A percentile compares a stretch with the other conserved stretches of the same genome.
Evolutionary conservation across 2,888 invertebrate species (phyloP).

Genomic region (Synergus laeviventris): DNA sequence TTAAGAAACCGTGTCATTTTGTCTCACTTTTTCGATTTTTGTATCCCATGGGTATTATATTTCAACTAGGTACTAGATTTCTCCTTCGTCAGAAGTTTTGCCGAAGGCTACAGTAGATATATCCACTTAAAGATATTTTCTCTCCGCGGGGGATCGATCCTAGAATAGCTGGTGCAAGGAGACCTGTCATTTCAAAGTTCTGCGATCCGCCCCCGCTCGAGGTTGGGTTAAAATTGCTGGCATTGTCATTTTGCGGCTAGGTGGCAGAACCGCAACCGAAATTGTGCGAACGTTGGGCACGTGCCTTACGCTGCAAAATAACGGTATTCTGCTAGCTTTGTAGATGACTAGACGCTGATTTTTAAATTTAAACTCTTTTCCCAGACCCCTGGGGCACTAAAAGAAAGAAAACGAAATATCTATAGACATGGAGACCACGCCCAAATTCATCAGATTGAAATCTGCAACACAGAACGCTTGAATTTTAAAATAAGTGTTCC

Average conservation of each 20-base stretch:
- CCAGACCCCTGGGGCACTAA: neutral
- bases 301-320: slow-evolving; percentile 67
- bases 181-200: slow-evolving; percentile 26
- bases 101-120: neutral
- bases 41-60: neutral
- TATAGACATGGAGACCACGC: neutral
- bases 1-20: slow-evolving; percentile 16
- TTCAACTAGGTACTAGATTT: neutral
- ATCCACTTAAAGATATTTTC: slow-evolving; percentile 1
- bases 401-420: neutral
- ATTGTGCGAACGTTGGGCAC: slow-evolving; percentile 64
- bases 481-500: too few species aligned
- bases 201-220: slow-evolving; percentile 6
- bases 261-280: slow-evolving; percentile 47
- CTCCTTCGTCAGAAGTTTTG: neutral
- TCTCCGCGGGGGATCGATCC: slow-evolving; percentile 7
- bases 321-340: slow-evolving; percentile 51
- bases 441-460: neutral
- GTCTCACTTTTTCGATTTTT: slow-evolving; percentile 17
- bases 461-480: neutral
- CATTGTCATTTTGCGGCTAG: slow-evolving; percentile 38
- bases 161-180: neutral
- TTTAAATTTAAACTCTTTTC: neutral
- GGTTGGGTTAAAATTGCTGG: slow-evolving; percentile 20
- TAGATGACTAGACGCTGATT: neutral